A percentile compares a stretch with the other conserved stretches of the same genome.
These are phyloP conservation scores for Mesoligia furuncula DNA, from an alignment of 2,888 invertebrate species.

Conservation along the genomic window DNA sequence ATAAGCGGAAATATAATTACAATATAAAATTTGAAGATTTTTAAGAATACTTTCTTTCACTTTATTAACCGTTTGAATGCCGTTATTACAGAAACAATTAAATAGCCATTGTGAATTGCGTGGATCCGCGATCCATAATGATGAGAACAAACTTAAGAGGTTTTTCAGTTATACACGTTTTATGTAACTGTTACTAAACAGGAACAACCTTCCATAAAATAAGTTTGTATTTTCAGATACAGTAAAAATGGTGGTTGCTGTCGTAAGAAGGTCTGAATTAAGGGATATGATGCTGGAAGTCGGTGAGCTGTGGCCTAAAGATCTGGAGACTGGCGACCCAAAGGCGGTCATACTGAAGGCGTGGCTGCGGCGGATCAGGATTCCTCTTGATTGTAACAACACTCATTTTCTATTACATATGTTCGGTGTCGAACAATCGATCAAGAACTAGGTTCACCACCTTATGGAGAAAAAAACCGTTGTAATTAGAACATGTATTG, in stretches of 20 bases:
- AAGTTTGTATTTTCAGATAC: constrained; percentile 48
- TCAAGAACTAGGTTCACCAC: not conserved
- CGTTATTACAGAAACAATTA: too few relatives aligned
- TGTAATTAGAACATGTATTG: not conserved
- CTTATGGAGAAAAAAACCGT: not conserved
- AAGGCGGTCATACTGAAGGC: constrained; percentile 45
- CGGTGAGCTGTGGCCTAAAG: constrained; percentile 66
- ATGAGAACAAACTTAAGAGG: not conserved
- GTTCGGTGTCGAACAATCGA: not conserved
- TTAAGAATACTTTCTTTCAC: not conserved
- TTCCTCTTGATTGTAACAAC: constrained; percentile 55
- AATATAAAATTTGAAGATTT: not conserved
- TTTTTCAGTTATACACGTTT: not conserved
- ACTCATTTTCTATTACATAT: not conserved
- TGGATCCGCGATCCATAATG: too few relatives aligned
- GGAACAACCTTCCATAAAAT: not conserved
- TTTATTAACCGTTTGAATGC: too few relatives aligned
- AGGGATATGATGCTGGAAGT: constrained; percentile 59
- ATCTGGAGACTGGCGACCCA: constrained; percentile 15
- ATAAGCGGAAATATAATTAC: too few relatives aligned
- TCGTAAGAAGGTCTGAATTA: constrained; percentile 53
- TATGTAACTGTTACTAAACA: not conserved
- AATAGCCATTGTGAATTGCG: too few relatives aligned
- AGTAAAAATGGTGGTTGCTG: constrained; percentile 50
- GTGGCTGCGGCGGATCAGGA: constrained; percentile 48